Evolutionary conservation across 2,113 vertebrate species (phyloP).

Genomic region (Sprattus sprattus): DNA sequence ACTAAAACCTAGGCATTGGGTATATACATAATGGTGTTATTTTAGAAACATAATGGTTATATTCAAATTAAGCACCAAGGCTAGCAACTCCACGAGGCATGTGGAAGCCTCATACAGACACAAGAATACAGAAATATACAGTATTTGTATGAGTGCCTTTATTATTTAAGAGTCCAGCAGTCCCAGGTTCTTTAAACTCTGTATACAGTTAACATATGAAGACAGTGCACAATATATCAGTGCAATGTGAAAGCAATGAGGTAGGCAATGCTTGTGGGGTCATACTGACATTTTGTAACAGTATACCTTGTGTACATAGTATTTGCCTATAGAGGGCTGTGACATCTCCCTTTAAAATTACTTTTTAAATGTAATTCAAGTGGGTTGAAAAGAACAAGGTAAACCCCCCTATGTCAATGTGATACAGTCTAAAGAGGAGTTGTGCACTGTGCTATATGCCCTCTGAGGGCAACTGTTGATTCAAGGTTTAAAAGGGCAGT

Average conservation of each 20-base stretch:
- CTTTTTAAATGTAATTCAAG: background rate
- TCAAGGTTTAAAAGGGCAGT: background rate
- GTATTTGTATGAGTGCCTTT: background rate
- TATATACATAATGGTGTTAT: background rate
- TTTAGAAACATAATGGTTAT: background rate
- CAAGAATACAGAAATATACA: background rate
- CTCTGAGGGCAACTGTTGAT: background rate
- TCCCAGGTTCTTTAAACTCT: background rate
- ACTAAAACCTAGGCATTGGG: background rate
- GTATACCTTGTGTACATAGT: background rate
- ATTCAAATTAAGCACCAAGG: background rate
- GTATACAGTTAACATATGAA: background rate
- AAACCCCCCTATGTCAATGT: background rate
- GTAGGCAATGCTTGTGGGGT: too few relatives aligned
- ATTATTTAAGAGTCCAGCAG: background rate
- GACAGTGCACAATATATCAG: slow-evolving; percentile 7
- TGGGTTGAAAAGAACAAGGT: background rate
- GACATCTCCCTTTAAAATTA: background rate
- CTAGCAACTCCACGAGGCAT: background rate
- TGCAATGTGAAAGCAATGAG: background rate
- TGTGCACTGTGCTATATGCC: background rate
- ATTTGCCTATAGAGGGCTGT: background rate
- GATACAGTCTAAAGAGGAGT: background rate
- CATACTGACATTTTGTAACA: slow-evolving; percentile 8
- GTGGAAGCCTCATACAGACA: background rate